Evolutionary conservation across 2,113 vertebrate species (phyloP).

Genomic region (Chaetura pelagica): DNA sequence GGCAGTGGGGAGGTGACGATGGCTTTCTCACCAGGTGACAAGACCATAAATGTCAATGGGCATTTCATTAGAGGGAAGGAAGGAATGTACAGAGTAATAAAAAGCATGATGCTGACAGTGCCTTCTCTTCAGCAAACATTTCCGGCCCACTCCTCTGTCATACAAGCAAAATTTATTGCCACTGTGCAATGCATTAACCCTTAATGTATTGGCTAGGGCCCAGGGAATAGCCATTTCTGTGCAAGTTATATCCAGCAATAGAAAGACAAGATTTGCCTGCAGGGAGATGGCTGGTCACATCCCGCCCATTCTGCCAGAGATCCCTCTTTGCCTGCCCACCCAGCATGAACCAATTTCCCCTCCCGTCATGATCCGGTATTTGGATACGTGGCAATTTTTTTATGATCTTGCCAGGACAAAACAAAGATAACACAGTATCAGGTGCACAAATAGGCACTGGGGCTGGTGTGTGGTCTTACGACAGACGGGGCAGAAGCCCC

Average conservation of each 20-base stretch:
- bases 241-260: neutral
- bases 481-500: too few relatives aligned
- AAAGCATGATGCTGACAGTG: constrained; percentile 21
- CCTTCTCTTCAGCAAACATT: constrained; percentile 29
- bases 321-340: neutral
- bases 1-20: neutral
- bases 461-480: too few relatives aligned
- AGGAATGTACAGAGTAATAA: neutral
- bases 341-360: neutral
- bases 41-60: constrained; percentile 33
- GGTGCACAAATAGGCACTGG: too few relatives aligned
- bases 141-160: neutral
- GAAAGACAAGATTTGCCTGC: neutral
- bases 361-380: neutral
- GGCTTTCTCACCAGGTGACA: constrained; percentile 20
- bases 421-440: too few relatives aligned
- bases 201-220: neutral
- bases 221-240: neutral
- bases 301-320: neutral
- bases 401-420: too few relatives aligned
- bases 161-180: constrained; percentile 15
- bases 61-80: constrained; percentile 48
- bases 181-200: constrained; percentile 9
- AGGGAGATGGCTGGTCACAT: neutral
- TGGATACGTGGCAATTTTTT: too few relatives aligned